Evolutionary conservation across 2,888 invertebrate species (phyloP), one percentile per base, ranked within the genome.

Genomic region (Acutogordius australiensis): DNA sequence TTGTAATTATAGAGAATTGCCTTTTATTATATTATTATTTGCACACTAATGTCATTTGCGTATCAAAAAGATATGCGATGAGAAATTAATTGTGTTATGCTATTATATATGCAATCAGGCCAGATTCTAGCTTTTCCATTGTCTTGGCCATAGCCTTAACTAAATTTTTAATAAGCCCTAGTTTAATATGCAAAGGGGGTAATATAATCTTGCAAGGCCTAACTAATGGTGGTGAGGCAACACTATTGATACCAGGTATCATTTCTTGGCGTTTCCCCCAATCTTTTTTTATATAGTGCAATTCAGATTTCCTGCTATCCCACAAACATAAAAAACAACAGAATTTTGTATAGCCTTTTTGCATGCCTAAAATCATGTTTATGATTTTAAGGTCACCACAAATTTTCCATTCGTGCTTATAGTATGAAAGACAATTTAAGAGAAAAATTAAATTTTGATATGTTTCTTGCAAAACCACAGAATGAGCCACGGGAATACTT

Each of bases 361-460:
- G 65, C 58, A 63, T 30, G 8, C 62, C 62, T 44, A 62, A 29
- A 26, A 63, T n/a, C 29, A 64, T 1, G 23, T 62, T 62, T 51
- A 64, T 61, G 45, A 66, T 62, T 27, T 65, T 66, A 30, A 65
- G 44, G 60, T 64, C 64, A 27, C 60, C 63, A 62, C 62, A 63
- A 37, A 65, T 60, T 21, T 62, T 29, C 62, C 61, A 65, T 8
- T 61, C 23, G 45, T 64, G 37, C 58, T 61, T 30, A n/a, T 61
- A 28, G 61, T 63, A 65, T 30, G 61, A 57, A 45, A 63, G 60
- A 45, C 28, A 26, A 57, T 62, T 61, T 26, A 65, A 61, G 30
- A 64, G 23, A 2, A 60, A 26, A 61, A 62, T 62, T 61, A 61
- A 63, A 30, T 63, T 37, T 37, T n/a, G n/a, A n/a, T n/a, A n/a